Evolutionary conservation across 1,140 invertebrate genomes (phyloP), one percentile per base, ranked within the genome.

Genomic region (Saccostrea cuccullata): DNA sequence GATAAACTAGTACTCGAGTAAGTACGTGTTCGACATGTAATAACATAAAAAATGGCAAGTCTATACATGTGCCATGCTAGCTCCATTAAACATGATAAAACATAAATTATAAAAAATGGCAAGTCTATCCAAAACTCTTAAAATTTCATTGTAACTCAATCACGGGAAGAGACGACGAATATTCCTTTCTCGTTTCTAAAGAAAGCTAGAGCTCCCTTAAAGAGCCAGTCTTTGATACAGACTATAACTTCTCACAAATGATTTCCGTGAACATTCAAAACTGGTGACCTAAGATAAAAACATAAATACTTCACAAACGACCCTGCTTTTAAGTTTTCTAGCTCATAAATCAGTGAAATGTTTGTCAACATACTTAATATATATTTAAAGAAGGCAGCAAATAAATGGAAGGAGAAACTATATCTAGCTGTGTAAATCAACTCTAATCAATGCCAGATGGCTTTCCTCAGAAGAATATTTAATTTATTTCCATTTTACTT

Each of bases 401-500:
- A 67, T 23, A 67, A 67, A 67, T 23, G 23, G 30, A 23, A 36
- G 13, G 26, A 77, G 70, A 30, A 77, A 77, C 26, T 15, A 77
- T 36, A 77, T 30, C 70, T 77, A 30, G 26, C 70, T 77, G 30
- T 36, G 26, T 77, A 77, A 15, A 36, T 77, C 15, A 30, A 77
- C 70, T 77, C 70, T 77, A 77, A 77, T 77, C 70, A 30, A 30
- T 30, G 26, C 9, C 70, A 30, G 11, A 36, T 77, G 70, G 30
- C 20, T 77, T 36, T 36, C 70, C 70, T 77, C 26, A 26, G 15
- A 77, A 77, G 70, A 15, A 20, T 20, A 2, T 67, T 67, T 23
- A 67, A 67, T 67, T 67, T 67, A 67, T 77, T 77, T 77, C 30
- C 70, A 15, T 77, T 77, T 77, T 30, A 23, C 70, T 77, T 77